These are phyloP conservation scores for Sebastes variabilis DNA, from an alignment of 2,797 vertebrate species.

Conservation along the genomic window DNA sequence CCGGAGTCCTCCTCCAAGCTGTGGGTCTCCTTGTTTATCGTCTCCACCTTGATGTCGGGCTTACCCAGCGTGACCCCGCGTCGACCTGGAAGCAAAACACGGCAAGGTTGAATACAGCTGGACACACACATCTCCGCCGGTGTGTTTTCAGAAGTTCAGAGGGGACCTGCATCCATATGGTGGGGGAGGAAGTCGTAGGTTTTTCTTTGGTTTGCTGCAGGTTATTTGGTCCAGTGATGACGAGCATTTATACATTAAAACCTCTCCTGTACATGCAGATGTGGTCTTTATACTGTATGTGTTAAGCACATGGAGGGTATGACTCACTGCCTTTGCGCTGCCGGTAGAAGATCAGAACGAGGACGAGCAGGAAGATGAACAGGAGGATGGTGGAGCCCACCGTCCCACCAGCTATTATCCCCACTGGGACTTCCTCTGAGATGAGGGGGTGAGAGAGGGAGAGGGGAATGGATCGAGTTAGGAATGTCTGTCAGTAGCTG, in stretches of 20 bases:
- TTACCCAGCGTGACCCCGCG: slow-evolving; percentile 95
- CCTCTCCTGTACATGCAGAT: not conserved
- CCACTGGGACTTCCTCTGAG: slow-evolving; percentile 90
- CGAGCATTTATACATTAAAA: not conserved
- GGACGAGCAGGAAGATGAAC: slow-evolving; percentile 83
- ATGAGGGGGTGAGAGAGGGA: not conserved
- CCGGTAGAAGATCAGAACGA: slow-evolving; percentile 92
- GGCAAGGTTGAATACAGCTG: slow-evolving; percentile 49
- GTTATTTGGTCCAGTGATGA: not conserved
- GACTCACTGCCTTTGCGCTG: slow-evolving; percentile 98
- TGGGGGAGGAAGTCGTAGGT: not conserved
- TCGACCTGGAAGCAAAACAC: slow-evolving; percentile 86
- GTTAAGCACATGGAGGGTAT: slow-evolving; percentile 18
- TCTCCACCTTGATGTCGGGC: slow-evolving; percentile 97
- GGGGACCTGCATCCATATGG: slow-evolving; percentile 14
- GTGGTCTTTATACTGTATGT: not conserved
- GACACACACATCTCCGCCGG: not conserved
- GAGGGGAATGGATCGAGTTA: not conserved
- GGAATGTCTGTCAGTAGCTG: not conserved
- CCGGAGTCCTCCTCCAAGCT: slow-evolving; percentile 93
- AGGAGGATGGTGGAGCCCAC: slow-evolving; percentile 88
- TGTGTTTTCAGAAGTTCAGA: slow-evolving; percentile 40
- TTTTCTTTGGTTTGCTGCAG: not conserved
- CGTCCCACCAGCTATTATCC: slow-evolving; percentile 89
- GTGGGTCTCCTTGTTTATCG: slow-evolving; percentile 94